These are phyloP conservation scores for Eciton burchellii DNA, from an alignment of 1,140 invertebrate species.

Conservation along the genomic window DNA sequence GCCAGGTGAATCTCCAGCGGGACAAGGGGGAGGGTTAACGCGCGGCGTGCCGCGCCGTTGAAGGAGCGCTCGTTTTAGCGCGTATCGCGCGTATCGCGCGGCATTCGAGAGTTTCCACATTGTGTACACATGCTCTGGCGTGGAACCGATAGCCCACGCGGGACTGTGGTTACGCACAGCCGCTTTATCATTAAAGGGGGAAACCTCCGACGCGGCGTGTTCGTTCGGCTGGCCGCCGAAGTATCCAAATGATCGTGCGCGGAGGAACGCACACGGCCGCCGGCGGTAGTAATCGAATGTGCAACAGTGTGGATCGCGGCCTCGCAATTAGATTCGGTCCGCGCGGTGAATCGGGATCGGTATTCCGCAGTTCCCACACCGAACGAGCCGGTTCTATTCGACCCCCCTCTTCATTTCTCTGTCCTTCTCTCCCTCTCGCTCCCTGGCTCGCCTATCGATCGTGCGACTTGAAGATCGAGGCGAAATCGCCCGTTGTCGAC, in stretches of 20 bases:
- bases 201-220: conserved; percentile 27
- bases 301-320: conserved; percentile 56
- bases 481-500: conserved; percentile 38
- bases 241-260: conserved; percentile 55
- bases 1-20: no score
- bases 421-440: no score
- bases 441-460: background rate
- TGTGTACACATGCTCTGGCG: conserved; percentile 63
- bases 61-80: background rate
- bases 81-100: background rate
- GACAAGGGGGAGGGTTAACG: no score
- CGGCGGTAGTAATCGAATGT: conserved; percentile 60
- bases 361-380: conserved; percentile 54
- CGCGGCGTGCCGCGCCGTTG: no score
- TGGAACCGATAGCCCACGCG: conserved; percentile 48
- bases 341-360: conserved; percentile 53
- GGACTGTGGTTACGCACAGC: conserved; percentile 52
- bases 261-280: conserved; percentile 21
- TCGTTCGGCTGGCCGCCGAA: background rate
- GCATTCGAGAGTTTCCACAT: conserved; percentile 39
- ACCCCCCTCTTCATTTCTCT: no score
- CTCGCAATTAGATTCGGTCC: conserved; percentile 59
- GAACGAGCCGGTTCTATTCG: no score
- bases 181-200: conserved; percentile 55
- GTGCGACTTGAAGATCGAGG: conserved; percentile 1